phyloP scores from a whole-genome alignment of 2,113 vertebrate species.

The Sander lucioperca region DNA sequence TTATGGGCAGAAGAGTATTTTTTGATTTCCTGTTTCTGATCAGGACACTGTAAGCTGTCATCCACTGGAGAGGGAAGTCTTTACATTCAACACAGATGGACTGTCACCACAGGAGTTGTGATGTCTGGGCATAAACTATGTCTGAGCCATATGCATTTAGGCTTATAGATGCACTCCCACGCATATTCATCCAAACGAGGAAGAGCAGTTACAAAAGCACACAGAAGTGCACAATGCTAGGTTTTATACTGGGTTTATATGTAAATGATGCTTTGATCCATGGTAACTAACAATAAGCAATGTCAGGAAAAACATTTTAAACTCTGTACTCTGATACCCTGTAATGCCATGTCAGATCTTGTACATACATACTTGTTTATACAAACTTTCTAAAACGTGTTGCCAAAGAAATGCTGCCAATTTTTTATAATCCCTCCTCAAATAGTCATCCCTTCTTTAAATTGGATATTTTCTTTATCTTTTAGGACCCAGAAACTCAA shows the following conservation, averaged over 20 bases:
- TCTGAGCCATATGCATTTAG: constrained; percentile 59
- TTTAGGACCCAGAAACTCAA: background rate
- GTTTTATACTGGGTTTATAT: constrained; percentile 6
- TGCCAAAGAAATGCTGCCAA: too few species aligned
- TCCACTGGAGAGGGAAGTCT: constrained; percentile 50
- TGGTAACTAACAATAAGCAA: background rate
- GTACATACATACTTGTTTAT: background rate
- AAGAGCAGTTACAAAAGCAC: constrained; percentile 21
- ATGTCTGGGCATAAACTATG: constrained; percentile 60
- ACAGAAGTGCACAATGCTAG: constrained; percentile 9
- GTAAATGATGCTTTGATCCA: constrained; percentile 10
- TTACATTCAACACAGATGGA: constrained; percentile 77
- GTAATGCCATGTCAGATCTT: background rate
- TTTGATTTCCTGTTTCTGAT: constrained; percentile 63
- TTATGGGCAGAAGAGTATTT: constrained; percentile 42
- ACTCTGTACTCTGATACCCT: background rate
- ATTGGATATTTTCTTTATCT: background rate
- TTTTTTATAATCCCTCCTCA: background rate
- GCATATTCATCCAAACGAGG: constrained; percentile 31
- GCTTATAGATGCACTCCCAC: constrained; percentile 60
- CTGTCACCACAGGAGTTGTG: constrained; percentile 48
- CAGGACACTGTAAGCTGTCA: constrained; percentile 50
- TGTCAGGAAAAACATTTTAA: constrained; percentile 5
- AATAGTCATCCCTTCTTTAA: background rate
- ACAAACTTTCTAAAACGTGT: background rate